Evolutionary conservation across 2,888 invertebrate species (phyloP).

Genomic region (Endotricha flammealis): DNA sequence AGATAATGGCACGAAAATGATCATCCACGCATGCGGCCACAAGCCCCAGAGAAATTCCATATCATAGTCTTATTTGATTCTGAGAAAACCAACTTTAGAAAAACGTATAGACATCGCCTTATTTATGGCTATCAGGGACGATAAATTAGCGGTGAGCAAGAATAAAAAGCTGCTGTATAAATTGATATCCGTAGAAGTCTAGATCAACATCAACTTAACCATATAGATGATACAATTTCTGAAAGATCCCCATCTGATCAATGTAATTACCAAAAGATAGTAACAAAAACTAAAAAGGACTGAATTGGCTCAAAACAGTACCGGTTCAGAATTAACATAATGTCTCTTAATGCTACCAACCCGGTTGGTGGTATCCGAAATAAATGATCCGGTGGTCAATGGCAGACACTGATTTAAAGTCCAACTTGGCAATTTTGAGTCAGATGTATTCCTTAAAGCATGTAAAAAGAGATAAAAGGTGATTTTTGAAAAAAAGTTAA

Average conservation of each 20-base stretch:
- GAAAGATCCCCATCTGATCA: too few species aligned
- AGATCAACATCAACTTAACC: too few species aligned
- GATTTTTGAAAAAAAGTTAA: conserved; percentile 26
- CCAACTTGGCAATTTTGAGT: conserved; percentile 26
- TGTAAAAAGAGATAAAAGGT: conserved; percentile 21
- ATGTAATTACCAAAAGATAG: too few species aligned
- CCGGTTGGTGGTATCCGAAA: conserved; percentile 33
- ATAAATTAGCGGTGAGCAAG: conserved; percentile 6
- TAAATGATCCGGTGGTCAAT: conserved; percentile 28
- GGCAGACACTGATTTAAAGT: conserved; percentile 31
- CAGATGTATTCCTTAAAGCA: conserved; percentile 22
- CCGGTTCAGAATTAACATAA: conserved; percentile 22
- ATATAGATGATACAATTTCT: too few species aligned
- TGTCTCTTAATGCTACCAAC: conserved; percentile 25
- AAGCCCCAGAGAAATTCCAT: conserved; percentile 9
- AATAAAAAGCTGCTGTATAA: neutral
- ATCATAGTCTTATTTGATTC: conserved; percentile 28
- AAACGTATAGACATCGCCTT: conserved; percentile 29
- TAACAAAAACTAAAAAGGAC: neutral
- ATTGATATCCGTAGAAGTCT: too few species aligned
- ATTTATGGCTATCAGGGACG: conserved; percentile 18
- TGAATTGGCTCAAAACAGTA: conserved; percentile 4
- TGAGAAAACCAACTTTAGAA: conserved; percentile 24
- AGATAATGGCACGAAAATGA: conserved; percentile 58
- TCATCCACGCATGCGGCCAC: conserved; percentile 40